Evolutionary conservation across 2,113 vertebrate genomes (phyloP).

Genomic region (Pterocles gutturalis): DNA sequence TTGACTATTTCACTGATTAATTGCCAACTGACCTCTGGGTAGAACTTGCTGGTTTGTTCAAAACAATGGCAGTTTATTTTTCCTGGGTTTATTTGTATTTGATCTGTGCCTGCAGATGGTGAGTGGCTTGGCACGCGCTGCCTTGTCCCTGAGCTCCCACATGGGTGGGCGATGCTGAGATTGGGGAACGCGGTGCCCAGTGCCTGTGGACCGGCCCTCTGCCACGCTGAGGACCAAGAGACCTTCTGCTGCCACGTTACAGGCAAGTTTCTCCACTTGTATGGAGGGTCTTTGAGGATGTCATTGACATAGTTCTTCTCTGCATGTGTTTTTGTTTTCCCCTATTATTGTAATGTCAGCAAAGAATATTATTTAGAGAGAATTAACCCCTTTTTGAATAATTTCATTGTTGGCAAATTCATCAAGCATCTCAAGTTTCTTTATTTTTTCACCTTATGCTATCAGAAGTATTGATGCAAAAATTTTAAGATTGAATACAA

Average conservation of each 20-base stretch:
- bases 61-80: not conserved
- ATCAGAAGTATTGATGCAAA: not conserved
- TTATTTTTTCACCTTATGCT: not conserved
- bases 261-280: not conserved
- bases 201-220: rapidly evolving
- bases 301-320: not conserved
- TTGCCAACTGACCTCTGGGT: not conserved
- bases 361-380: not conserved
- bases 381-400: not conserved
- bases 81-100: rapidly evolving
- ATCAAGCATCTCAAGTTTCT: not conserved
- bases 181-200: rapidly evolving
- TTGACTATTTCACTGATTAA: too few relatives aligned
- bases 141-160: rapidly evolving
- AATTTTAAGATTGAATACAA: conserved; percentile 10
- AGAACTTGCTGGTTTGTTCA: not conserved
- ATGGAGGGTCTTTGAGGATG: not conserved
- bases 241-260: not conserved
- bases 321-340: not conserved
- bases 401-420: not conserved
- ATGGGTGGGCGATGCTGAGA: rapidly evolving
- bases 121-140: rapidly evolving
- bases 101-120: rapidly evolving
- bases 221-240: not conserved
- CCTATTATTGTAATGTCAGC: not conserved